Evolutionary conservation across 2,797 vertebrate genomes (phyloP), one percentile per base, ranked within the genome.

Genomic region (Eupleurogrammus muticus): DNA sequence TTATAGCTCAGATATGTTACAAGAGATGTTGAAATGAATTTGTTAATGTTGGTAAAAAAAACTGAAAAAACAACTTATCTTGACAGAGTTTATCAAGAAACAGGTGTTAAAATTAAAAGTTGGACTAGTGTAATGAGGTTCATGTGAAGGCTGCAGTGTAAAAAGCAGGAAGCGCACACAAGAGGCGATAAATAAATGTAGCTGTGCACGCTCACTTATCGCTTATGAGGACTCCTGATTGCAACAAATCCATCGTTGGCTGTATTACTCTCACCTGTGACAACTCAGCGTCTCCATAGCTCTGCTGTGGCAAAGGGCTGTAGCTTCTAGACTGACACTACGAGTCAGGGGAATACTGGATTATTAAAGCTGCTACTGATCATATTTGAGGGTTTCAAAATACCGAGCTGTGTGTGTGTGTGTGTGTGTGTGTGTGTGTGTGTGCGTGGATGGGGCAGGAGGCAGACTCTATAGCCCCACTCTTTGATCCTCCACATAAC

Each of bases 401-500:
- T 14, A 40, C 36, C 14, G 38, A 40, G 4, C 40, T 60, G 14
- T 64, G 12, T 36, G 6, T 55, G 35, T 48, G 20, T 64, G 28
- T 66, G 51, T 51, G 13, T 36, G 17, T 9, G 40, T 42, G 20
- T 42, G 20, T 28, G 34, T 17, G 49, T 46, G 14, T 49, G 5
- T 1, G 5, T 11, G 24, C 28, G 40, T 63, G 59, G 57, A 53
- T 46, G 47, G n/a, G 35, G 35, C 23, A 65, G 56, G 68, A 65
- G 60, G 68, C 53, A 55, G 55, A 66, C 58, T 66, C 56, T 48
- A 74, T 48, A 53, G 51, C 60, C 56, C 59, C n/a, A 17, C 64
- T 66, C 81, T 90, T 91, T 90, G 86, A 91, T 85, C 85, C 75
- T 70, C 54, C 46, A 70, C 74, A 77, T 63, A 76, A 91, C 75